Evolutionary conservation across 2,888 invertebrate species (phyloP).

Genomic region (Sesamia inferens): DNA sequence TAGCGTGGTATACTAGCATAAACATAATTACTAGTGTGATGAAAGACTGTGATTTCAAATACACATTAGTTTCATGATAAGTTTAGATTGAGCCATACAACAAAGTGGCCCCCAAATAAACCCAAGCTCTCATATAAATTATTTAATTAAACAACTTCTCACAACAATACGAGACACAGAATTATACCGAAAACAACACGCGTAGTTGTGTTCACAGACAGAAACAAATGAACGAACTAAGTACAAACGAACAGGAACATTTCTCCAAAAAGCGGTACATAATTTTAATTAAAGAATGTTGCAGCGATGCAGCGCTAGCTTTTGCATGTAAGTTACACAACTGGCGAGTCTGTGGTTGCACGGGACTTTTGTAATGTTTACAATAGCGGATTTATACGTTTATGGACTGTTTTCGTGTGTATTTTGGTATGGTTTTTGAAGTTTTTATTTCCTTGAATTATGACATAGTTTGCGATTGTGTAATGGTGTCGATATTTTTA

Average conservation of each 20-base stretch:
- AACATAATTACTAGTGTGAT: not conserved
- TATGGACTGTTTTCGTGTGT: slow-evolving; percentile 17
- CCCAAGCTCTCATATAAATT: not conserved
- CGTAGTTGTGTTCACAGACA: slow-evolving; percentile 31
- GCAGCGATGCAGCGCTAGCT: slow-evolving; percentile 25
- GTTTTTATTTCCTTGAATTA: slow-evolving; percentile 37
- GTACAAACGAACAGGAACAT: slow-evolving; percentile 26
- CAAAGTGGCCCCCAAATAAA: not conserved
- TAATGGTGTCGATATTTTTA: not conserved
- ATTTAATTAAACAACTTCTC: slow-evolving; percentile 36
- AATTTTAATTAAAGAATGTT: slow-evolving; percentile 58
- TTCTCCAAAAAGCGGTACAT: slow-evolving; percentile 50
- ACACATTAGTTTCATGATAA: not conserved
- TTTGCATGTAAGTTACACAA: slow-evolving; percentile 23
- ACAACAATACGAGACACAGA: slow-evolving; percentile 12
- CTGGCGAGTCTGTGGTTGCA: slow-evolving; percentile 30
- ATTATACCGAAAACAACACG: slow-evolving; percentile 32
- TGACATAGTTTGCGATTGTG: not conserved
- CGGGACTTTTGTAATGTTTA: slow-evolving; percentile 44
- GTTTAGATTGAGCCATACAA: not conserved
- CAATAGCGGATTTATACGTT: slow-evolving; percentile 40
- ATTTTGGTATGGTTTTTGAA: slow-evolving; percentile 28
- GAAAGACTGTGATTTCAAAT: not conserved
- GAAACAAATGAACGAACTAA: slow-evolving; percentile 50
- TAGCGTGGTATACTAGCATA: too few relatives aligned